Evolutionary conservation across 2,797 vertebrate genomes (phyloP).

Genomic region (Ammospiza maritima): DNA sequence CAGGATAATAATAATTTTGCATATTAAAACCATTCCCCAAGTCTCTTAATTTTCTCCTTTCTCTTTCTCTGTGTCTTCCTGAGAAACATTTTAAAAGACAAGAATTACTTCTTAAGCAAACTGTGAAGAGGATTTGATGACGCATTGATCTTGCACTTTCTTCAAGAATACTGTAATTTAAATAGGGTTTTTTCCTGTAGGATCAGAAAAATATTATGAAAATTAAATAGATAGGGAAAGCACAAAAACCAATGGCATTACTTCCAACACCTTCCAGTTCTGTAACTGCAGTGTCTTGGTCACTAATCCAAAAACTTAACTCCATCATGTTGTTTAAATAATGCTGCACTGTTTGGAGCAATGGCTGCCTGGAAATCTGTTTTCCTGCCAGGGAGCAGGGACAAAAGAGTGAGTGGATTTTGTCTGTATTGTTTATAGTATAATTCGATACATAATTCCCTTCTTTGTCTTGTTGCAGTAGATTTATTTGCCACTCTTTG

Average conservation of each 20-base stretch:
- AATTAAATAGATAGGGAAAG: neutral
- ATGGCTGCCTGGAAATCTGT: neutral
- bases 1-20: neutral
- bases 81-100: neutral
- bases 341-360: neutral
- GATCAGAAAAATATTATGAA: neutral
- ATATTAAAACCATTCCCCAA: neutral
- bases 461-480: neutral
- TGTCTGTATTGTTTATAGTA: neutral
- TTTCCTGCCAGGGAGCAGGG: neutral
- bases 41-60: neutral
- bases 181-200: neutral
- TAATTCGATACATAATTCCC: neutral
- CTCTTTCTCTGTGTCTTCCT: neutral
- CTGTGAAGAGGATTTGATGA: neutral
- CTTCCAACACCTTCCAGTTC: neutral
- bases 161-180: neutral
- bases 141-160: neutral
- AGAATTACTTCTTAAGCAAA: neutral
- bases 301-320: neutral
- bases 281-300: neutral
- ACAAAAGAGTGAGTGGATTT: neutral
- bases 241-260: neutral
- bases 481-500: neutral
- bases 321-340: neutral